Conservation (phyloP, 2,888 invertebrate genomes). For the Dryobotodes eremita region DNA sequence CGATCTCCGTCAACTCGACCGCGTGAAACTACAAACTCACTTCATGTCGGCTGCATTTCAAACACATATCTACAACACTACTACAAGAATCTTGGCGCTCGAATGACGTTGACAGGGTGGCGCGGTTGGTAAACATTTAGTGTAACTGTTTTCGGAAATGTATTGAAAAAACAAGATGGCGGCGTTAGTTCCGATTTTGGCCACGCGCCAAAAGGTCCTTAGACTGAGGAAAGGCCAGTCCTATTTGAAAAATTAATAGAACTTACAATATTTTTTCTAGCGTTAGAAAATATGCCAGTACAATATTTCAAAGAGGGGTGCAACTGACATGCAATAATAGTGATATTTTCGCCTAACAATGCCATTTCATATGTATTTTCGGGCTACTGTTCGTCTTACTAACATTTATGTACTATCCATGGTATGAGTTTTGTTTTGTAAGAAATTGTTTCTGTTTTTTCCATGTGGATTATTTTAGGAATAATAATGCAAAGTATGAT, state of each 20-base stretch:
- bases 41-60: conserved; percentile 68
- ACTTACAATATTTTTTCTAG: conserved; percentile 27
- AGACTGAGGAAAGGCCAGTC: conserved; percentile 56
- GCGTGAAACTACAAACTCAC: conserved; percentile 66
- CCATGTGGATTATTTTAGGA: conserved; percentile 56
- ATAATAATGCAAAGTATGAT: conserved; percentile 65
- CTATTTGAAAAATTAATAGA: conserved; percentile 25
- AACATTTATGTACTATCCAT: conserved; percentile 59
- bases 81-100: background rate
- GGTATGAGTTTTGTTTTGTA: conserved; percentile 64
- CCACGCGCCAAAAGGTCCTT: background rate
- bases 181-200: background rate
- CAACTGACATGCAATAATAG: conserved; percentile 55
- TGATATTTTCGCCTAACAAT: conserved; percentile 59
- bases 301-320: conserved; percentile 62
- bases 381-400: conserved; percentile 62
- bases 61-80: conserved; percentile 24
- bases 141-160: background rate
- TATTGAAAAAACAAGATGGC: background rate
- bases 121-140: background rate
- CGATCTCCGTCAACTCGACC: conserved; percentile 81
- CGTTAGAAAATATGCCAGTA: conserved; percentile 41
- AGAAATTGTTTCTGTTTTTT: conserved; percentile 65
- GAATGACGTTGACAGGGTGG: background rate
- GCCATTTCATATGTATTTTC: conserved; percentile 57